These are phyloP conservation scores for Dermolepida albohirtum DNA, from an alignment of 2,888 invertebrate species.

Conservation along the genomic window DNA sequence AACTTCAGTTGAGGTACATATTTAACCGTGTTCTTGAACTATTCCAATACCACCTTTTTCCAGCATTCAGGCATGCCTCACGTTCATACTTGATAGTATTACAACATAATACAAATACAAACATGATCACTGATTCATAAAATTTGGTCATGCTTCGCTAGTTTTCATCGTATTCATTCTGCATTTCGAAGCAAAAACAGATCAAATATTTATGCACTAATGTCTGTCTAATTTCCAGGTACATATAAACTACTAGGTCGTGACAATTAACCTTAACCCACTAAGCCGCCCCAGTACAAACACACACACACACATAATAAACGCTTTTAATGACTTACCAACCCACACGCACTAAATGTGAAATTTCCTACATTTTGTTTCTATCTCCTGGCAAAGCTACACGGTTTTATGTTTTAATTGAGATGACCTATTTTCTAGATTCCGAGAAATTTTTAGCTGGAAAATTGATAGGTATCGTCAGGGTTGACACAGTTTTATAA, in stretches of 20 bases:
- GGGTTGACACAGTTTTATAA: constrained; percentile 11
- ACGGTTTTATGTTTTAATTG: constrained; percentile 18
- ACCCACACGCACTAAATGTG: constrained; percentile 20
- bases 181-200: constrained; percentile 27
- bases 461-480: constrained; percentile 15
- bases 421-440: constrained; percentile 25
- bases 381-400: neutral
- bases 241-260: constrained; percentile 31
- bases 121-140: constrained; percentile 24
- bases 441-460: constrained; percentile 11
- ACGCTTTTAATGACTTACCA: constrained; percentile 12
- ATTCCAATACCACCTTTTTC: constrained; percentile 31
- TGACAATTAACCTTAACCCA: constrained; percentile 38
- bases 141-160: constrained; percentile 29
- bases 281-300: constrained; percentile 14
- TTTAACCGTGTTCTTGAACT: constrained; percentile 27
- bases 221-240: constrained; percentile 27
- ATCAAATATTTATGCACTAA: constrained; percentile 30
- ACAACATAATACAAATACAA: constrained; percentile 3
- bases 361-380: constrained; percentile 26
- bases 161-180: constrained; percentile 2
- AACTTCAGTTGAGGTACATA: neutral
- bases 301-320: neutral
- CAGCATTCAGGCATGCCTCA: constrained; percentile 15
- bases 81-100: neutral